phyloP scores from a whole-genome alignment of 2,888 invertebrate species.

The Acholoe squamosa region DNA sequence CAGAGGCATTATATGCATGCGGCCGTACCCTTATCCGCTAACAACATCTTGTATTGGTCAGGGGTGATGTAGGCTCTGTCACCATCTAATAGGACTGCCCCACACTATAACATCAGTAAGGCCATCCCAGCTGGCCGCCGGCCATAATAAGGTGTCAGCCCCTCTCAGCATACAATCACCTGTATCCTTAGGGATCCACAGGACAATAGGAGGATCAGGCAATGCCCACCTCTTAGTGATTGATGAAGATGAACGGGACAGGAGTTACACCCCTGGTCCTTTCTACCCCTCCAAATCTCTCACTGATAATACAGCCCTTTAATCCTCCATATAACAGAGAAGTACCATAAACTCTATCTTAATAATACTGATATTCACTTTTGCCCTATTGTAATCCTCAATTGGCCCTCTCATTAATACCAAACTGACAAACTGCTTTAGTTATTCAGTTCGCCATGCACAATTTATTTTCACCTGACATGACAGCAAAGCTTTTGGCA shows the following conservation, averaged over 20 bases:
- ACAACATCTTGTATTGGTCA: background rate
- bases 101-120: background rate
- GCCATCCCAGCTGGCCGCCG: background rate
- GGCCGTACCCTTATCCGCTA: too few relatives aligned
- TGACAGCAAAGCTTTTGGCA: too few relatives aligned
- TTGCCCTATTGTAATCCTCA: too few relatives aligned
- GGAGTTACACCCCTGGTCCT: too few relatives aligned
- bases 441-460: too few relatives aligned
- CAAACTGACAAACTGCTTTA: too few relatives aligned
- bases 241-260: background rate
- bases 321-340: too few relatives aligned
- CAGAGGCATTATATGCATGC: too few relatives aligned
- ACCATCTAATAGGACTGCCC: background rate
- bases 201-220: background rate
- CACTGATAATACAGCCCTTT: background rate
- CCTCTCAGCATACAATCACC: background rate
- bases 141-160: constrained; percentile 19
- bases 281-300: background rate
- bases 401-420: too few relatives aligned
- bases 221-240: background rate
- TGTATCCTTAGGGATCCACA: background rate
- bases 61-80: background rate
- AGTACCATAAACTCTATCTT: too few relatives aligned
- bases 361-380: too few relatives aligned
- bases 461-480: too few relatives aligned